A percentile compares a stretch with the other conserved stretches of the same genome.
phyloP scores from a whole-genome alignment of 2,113 vertebrate species.

The Petromus typicus region DNA sequence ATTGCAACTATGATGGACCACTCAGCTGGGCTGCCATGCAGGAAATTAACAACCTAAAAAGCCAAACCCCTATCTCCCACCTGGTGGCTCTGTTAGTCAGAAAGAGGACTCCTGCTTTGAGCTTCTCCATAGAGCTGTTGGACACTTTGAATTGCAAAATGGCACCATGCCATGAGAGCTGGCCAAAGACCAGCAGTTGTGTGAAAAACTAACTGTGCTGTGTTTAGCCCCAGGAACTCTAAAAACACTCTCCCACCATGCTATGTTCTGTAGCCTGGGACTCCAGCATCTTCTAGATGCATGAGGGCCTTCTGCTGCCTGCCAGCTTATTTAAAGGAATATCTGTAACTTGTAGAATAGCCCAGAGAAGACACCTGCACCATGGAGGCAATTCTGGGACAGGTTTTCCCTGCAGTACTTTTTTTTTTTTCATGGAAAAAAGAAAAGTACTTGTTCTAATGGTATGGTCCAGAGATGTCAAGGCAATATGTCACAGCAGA shows the following conservation, averaged over 20 bases:
- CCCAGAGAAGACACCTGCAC: not conserved
- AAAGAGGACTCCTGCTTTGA: constrained; percentile 96
- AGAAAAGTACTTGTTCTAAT: constrained; percentile 52
- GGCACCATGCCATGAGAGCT: constrained; percentile 93
- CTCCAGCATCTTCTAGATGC: constrained; percentile 91
- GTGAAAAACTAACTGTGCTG: constrained; percentile 90
- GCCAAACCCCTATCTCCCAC: constrained; percentile 94
- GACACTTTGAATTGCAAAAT: constrained; percentile 92
- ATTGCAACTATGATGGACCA: constrained; percentile 97
- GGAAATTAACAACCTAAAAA: constrained; percentile 96
- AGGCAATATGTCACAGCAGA: constrained; percentile 65
- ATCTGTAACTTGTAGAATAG: constrained; percentile 89
- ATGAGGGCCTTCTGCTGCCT: constrained; percentile 95
- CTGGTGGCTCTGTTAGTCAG: constrained; percentile 92
- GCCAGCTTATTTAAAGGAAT: constrained; percentile 94
- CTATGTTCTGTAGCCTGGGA: constrained; percentile 93
- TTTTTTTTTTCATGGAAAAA: constrained; percentile 56
- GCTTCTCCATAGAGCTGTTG: constrained; percentile 91
- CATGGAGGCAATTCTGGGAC: not conserved
- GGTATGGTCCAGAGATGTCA: constrained; percentile 59
- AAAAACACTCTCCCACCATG: constrained; percentile 91
- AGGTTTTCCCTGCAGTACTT: constrained; percentile 2
- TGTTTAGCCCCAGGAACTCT: constrained; percentile 91
- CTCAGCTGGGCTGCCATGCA: constrained; percentile 99
- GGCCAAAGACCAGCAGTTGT: constrained; percentile 93